Evolutionary conservation across 1,140 invertebrate genomes (phyloP), one percentile per base, ranked within the genome.

Genomic region (Helicoverpa zea): DNA sequence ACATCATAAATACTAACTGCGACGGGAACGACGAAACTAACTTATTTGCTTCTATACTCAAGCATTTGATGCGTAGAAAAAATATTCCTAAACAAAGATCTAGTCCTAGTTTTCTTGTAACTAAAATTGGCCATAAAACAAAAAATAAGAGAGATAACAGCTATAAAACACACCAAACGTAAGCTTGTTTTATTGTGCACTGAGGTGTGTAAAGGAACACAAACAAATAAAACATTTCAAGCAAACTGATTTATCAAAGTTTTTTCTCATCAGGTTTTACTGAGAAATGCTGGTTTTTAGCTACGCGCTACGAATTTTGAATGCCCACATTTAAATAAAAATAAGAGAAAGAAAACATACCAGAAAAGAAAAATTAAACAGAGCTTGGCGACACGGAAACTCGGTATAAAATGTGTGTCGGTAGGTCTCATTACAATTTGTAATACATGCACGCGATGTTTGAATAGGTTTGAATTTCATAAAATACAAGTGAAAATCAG

Each of bases 61-160:
- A 63, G 18, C 14, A 61, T 63, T 75, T 58, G 49, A 72, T 63
- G 78, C 29, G 35, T 11, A 75, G 56, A 49, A 79, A 63, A 58
- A 75, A 58, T 81, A 73, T 61, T 18, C 47, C 79, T 56, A 73
- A 83, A 86, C 61, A 76, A 51, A 74, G 64, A 84, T 82, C 79
- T 23, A 75, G 82, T 79, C 68, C 78, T 82, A 81, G 79, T 84
- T 79, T 82, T 80, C 80, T 76, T 79, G 81, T 81, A 68, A n/a
- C 75, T 73, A 30, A 79, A 73, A 64, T 80, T 51, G 35, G 76
- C 76, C 63, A 83, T 84, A 87, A 83, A 87, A 72, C 56, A 68
- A n/a, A 43, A 82, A 85, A 84, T 84, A 83, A 79, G 72, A 80
- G 78, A 80, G 72, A 83, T 81, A 82, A 80, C 80, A 66, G 78